phyloP scores from a whole-genome alignment of 2,113 vertebrate genomes.

The Propithecus coquereli region DNA sequence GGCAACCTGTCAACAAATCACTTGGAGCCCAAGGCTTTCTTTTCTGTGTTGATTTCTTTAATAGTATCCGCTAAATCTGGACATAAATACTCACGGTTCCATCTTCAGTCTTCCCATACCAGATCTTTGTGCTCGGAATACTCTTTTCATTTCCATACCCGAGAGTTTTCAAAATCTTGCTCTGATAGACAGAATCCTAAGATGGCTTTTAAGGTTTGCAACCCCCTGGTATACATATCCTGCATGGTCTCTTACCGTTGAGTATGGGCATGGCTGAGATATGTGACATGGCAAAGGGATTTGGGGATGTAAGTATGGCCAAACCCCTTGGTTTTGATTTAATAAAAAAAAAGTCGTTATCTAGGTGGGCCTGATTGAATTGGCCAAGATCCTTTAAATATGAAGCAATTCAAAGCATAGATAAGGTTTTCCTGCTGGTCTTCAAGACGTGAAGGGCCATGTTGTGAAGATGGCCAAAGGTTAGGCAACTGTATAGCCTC shows the following conservation, averaged over 20 bases:
- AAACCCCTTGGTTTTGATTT: background rate
- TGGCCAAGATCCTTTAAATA: background rate
- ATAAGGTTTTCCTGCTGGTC: background rate
- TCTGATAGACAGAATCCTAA: background rate
- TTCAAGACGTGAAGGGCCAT: background rate
- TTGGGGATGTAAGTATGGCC: background rate
- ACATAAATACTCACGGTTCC: background rate
- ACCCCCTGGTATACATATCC: background rate
- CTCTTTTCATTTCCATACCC: background rate
- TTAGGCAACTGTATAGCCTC: background rate
- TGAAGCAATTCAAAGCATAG: background rate
- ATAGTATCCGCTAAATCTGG: background rate
- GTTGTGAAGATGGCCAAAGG: background rate
- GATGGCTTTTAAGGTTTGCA: background rate
- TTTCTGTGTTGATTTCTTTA: background rate
- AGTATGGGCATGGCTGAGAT: background rate
- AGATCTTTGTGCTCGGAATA: background rate
- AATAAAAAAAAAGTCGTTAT: background rate
- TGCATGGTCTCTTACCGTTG: background rate
- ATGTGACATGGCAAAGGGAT: background rate
- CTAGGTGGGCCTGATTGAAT: background rate
- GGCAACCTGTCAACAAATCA: background rate
- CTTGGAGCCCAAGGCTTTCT: background rate
- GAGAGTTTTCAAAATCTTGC: background rate
- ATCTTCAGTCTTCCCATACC: background rate